These are phyloP conservation scores for Rhorus exstirpatorius DNA, from an alignment of 2,888 invertebrate genomes.

Conservation along the genomic window DNA sequence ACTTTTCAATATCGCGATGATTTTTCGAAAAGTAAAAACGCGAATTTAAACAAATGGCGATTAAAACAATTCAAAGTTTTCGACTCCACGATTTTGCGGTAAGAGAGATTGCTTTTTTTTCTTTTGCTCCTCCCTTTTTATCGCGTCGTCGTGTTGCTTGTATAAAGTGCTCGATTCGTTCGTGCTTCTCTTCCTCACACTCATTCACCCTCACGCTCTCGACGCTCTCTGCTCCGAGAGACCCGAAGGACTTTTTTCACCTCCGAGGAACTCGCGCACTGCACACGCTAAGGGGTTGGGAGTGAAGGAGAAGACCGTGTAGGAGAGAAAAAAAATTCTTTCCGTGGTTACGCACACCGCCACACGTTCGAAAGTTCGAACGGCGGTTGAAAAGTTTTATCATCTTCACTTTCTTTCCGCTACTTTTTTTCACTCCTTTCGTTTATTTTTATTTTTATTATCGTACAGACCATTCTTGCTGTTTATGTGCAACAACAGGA, in stretches of 20 bases:
- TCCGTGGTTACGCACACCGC: constrained; percentile 38
- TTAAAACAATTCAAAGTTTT: constrained; percentile 61
- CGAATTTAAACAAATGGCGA: constrained; percentile 9
- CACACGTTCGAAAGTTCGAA: constrained; percentile 69
- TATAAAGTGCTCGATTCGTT: constrained; percentile 63
- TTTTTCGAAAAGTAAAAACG: constrained; percentile 8
- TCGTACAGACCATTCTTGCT: constrained; percentile 42
- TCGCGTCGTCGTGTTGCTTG: constrained; percentile 54
- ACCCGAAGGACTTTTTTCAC: constrained; percentile 31
- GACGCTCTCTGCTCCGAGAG: constrained; percentile 10
- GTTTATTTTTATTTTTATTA: constrained; percentile 62
- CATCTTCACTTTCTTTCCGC: constrained; percentile 67
- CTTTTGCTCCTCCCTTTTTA: constrained; percentile 20
- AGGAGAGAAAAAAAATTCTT: constrained; percentile 23
- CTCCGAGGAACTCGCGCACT: background rate
- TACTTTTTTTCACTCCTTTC: constrained; percentile 66
- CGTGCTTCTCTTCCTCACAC: constrained; percentile 19
- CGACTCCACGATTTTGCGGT: constrained; percentile 16
- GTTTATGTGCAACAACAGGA: background rate
- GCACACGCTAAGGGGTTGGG: background rate
- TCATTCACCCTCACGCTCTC: constrained; percentile 22
- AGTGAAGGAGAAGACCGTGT: constrained; percentile 27
- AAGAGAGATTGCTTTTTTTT: constrained; percentile 22
- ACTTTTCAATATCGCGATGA: constrained; percentile 25
- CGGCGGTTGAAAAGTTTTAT: constrained; percentile 71